Evolutionary conservation across 2,888 invertebrate species (phyloP), one percentile per base, ranked within the genome.

Genomic region (Exephanes ischioxanthus): DNA sequence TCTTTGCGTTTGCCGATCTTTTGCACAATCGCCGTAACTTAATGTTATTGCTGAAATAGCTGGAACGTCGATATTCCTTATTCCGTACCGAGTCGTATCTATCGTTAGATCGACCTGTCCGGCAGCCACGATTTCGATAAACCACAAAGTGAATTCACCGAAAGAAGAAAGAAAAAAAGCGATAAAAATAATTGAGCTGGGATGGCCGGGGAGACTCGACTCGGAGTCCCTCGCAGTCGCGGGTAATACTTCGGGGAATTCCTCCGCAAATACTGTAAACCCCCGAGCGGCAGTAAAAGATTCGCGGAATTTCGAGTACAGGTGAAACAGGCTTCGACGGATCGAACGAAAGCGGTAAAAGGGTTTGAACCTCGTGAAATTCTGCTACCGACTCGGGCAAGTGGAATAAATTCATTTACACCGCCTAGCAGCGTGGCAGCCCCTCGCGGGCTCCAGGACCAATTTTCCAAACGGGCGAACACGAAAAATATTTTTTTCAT

Each of bases 161-260:
- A 48, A 41, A n/a, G 41, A 41, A 19, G 19, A 67, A 37, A n/a
- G 19, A 41, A 37, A 22, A 11, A 37, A 2, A 41, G 7, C 19
- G 41, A 67, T 41, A 41, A n/a, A 22, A 41, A 41, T 37, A 67
- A 67, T 41, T 22, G 67, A 14, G 19, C 9, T 14, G 41, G 67
- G 41, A 67, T 16, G 37, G 41, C 67, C 0, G 41, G n/a, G 19
- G 41, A 41, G 19, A 19, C 41, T 41, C 41, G 41, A 19, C 19
- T 19, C 41, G 19, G 41, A 63, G 33, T n/a, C 9, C 63, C 16
- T 26, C 6, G 4, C 37, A 22, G 37, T 7, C 41, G 2, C 41
- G 41, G 71, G 53, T 71, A 82, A 77, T 82, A 63, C 82, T 82
- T 76, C 63, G 33, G 82, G 82, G 82, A 82, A 77, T 77, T 77